phyloP scores from a whole-genome alignment of 2,888 invertebrate species.

The Dryadula phaetusa region DNA sequence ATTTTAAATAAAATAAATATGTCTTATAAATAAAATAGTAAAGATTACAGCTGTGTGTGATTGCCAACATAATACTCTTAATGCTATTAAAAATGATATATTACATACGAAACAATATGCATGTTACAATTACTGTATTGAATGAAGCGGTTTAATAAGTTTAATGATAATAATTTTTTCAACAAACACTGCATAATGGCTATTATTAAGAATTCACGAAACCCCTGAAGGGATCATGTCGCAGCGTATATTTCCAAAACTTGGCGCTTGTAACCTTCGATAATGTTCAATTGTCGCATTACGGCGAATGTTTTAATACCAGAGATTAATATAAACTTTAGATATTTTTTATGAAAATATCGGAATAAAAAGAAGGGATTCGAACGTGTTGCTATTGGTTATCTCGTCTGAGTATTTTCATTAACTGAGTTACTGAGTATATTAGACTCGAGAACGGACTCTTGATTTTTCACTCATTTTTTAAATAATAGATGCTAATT shows the following conservation, averaged over 20 bases:
- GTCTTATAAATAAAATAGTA: too few species aligned
- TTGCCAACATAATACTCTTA: neutral
- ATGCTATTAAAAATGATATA: neutral
- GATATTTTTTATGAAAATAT: neutral
- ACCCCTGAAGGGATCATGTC: slow-evolving; percentile 27
- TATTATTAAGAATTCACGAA: slow-evolving; percentile 32
- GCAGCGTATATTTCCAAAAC: slow-evolving; percentile 14
- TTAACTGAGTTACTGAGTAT: too few species aligned
- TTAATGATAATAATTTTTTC: slow-evolving; percentile 31
- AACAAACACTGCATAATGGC: slow-evolving; percentile 29
- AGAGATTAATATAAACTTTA: neutral
- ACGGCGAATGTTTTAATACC: neutral
- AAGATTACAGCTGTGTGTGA: neutral
- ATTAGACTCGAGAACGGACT: too few species aligned
- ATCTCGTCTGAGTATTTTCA: too few species aligned
- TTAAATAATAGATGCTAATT: too few species aligned
- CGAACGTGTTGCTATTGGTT: too few species aligned
- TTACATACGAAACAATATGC: neutral
- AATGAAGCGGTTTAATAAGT: slow-evolving; percentile 4
- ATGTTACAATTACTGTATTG: slow-evolving; percentile 10
- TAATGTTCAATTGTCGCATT: slow-evolving; percentile 24
- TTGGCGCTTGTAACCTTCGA: slow-evolving; percentile 22
- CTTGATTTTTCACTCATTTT: too few species aligned
- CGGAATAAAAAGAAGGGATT: too few species aligned
- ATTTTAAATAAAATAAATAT: too few species aligned